These are phyloP conservation scores for Momotus momota DNA, from an alignment of 2,797 vertebrate species.

Conservation along the genomic window DNA sequence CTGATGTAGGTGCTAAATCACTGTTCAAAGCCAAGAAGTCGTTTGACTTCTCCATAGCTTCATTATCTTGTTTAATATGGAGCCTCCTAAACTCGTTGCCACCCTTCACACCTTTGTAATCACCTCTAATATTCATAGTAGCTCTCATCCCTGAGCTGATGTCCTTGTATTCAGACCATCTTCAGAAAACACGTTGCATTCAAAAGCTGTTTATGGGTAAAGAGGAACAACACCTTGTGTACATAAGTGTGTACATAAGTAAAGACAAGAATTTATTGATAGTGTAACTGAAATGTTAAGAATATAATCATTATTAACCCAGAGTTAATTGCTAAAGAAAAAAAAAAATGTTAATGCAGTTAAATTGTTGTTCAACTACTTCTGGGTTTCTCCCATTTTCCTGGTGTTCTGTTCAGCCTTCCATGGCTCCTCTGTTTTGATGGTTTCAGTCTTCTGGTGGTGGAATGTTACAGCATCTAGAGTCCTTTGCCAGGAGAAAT, in stretches of 20 bases:
- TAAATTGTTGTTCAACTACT: background rate
- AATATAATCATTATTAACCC: background rate
- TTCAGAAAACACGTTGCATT: background rate
- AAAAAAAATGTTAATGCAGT: background rate
- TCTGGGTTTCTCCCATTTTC: background rate
- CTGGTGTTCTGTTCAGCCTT: too few species aligned
- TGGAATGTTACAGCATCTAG: too few species aligned
- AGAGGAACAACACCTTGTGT: background rate
- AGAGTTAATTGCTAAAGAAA: background rate
- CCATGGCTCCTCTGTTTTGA: too few species aligned
- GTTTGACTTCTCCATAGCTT: background rate
- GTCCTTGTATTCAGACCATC: background rate
- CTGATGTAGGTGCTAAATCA: background rate
- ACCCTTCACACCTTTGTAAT: background rate
- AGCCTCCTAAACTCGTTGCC: background rate
- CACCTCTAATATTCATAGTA: background rate
- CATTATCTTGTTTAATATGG: background rate
- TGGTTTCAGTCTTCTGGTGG: too few species aligned
- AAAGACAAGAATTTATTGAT: background rate
- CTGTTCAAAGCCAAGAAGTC: background rate
- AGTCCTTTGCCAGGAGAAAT: too few species aligned
- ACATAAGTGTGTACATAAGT: background rate
- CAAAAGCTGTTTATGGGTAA: background rate
- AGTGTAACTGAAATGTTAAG: background rate
- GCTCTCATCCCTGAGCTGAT: background rate